Percentiles rank a stretch among this genome's conserved stretches.
Evolutionary conservation across 1,140 invertebrate species (phyloP).

Genomic region (Papilio polyxenes): DNA sequence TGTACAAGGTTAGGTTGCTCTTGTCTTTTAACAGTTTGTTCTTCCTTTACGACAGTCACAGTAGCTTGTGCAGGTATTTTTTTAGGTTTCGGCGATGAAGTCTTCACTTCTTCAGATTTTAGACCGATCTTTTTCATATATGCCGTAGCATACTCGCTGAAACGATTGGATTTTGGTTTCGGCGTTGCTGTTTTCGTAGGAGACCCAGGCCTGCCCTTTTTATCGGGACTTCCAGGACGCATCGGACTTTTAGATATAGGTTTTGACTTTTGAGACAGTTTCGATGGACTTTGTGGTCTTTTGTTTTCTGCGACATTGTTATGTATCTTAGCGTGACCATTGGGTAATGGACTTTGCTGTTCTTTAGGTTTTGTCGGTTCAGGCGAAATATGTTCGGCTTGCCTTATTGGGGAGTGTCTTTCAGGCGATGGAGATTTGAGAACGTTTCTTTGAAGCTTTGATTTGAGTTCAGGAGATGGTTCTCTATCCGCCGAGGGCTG

Average conservation of each 20-base stretch:
- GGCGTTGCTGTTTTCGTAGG: slow-evolving; percentile 59
- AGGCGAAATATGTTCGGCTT: slow-evolving; percentile 36
- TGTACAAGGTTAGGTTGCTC: slow-evolving; percentile 31
- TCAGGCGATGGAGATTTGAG: slow-evolving; percentile 56
- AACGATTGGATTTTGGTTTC: slow-evolving; percentile 69
- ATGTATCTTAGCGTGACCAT: slow-evolving; percentile 58
- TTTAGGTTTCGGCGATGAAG: slow-evolving; percentile 52
- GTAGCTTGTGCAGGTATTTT: slow-evolving; percentile 40
- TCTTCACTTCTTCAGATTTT: slow-evolving; percentile 58
- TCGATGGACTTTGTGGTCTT: slow-evolving; percentile 63
- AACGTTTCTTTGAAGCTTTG: background rate
- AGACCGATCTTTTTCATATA: slow-evolving; percentile 78
- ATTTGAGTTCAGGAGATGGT: slow-evolving; percentile 4
- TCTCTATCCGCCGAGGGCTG: slow-evolving; percentile 4
- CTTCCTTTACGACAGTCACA: slow-evolving; percentile 40
- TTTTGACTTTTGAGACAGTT: slow-evolving; percentile 50
- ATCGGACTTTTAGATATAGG: slow-evolving; percentile 55
- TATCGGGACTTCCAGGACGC: slow-evolving; percentile 65
- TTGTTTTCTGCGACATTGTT: slow-evolving; percentile 45
- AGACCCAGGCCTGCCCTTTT: slow-evolving; percentile 62
- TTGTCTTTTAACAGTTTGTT: slow-evolving; percentile 48
- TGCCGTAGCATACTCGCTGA: slow-evolving; percentile 77
- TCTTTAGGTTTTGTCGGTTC: slow-evolving; percentile 49
- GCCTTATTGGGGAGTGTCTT: slow-evolving; percentile 42
- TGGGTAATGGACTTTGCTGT: slow-evolving; percentile 46